Evolutionary conservation across 2,797 vertebrate species (phyloP).

Genomic region (Sorex maritimensis): DNA sequence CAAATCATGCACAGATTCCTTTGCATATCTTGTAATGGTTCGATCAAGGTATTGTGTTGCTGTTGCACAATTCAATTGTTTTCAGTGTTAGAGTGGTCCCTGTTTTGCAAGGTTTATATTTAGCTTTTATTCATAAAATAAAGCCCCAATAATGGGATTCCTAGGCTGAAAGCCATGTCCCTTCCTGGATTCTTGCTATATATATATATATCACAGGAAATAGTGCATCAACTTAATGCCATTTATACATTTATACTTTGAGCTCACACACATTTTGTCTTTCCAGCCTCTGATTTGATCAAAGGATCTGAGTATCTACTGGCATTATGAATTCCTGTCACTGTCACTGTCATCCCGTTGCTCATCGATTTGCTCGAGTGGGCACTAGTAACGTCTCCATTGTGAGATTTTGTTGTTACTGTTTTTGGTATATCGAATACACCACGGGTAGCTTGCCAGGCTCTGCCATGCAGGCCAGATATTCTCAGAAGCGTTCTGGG

Average conservation of each 20-base stretch:
- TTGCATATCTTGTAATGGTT: background rate
- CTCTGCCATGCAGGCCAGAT: no score
- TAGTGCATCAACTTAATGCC: background rate
- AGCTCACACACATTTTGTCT: conserved; percentile 14
- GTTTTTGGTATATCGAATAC: no score
- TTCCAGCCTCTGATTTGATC: background rate
- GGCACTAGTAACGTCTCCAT: no score
- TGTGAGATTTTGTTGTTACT: no score
- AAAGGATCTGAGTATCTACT: background rate
- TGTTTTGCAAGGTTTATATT: background rate
- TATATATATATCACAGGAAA: background rate
- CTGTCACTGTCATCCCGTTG: no score
- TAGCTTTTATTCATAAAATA: background rate
- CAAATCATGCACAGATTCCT: background rate
- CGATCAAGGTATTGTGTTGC: background rate
- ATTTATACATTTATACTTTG: background rate
- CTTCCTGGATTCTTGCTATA: background rate
- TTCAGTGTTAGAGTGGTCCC: background rate
- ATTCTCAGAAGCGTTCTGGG: no score
- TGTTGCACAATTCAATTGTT: background rate
- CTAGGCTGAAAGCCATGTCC: background rate
- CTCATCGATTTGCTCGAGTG: no score
- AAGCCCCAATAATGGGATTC: background rate
- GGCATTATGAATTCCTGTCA: background rate
- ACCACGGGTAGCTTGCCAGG: no score